Evolutionary conservation across 2,797 vertebrate genomes (phyloP), one percentile per base, ranked within the genome.

Genomic region (Steatocranus sp.): DNA sequence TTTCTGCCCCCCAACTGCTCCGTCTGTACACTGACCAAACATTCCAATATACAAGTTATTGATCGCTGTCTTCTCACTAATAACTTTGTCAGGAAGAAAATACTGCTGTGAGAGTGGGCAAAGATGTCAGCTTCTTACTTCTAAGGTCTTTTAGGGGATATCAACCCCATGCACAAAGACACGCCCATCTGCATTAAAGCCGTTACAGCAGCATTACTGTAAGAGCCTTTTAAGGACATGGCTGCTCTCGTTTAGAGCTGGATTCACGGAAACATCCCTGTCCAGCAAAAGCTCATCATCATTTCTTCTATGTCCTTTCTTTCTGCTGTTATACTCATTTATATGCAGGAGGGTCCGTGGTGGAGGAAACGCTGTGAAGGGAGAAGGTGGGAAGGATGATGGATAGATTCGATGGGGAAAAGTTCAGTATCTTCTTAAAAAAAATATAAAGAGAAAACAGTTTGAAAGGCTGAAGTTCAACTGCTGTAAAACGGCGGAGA

Each of bases 141-240:
- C 41, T 56, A 11, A 1, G 15, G 8, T 49, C 25, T 79, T 86
- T 81, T 50, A 48, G 36, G 23, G 43, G 5, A 63, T 23, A 36
- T 63, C 7, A 50, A 41, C 23, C 46, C 23, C 12, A 30, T 17
- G 61, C 66, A 83, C 61, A 43, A 25, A 66, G n/a, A 66, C 34
- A 66, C 12, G 4, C 12, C 50, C 34, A 63, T 81, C 78, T 80
- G 77, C 56, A n/a, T 34, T 25, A 8, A 53, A 76, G 43, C 78
- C 68, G 75, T 91, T 87, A 90, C 30, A 36, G 83, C 43, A 83
- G 70, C 80, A 85, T 88, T 89, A 87, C 80, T 76, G 78, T 77
- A 81, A 85, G 63, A 87, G 82, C 75, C 82, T 89, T 88, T 88
- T 81, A 82, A 46, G 70, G 63, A 82, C 6, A 32, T 49, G 49